A percentile compares a stretch with the other conserved stretches of the same genome.
These are phyloP conservation scores for Mormoops blainvillei DNA, from an alignment of 2,113 vertebrate genomes.

Conservation along the genomic window DNA sequence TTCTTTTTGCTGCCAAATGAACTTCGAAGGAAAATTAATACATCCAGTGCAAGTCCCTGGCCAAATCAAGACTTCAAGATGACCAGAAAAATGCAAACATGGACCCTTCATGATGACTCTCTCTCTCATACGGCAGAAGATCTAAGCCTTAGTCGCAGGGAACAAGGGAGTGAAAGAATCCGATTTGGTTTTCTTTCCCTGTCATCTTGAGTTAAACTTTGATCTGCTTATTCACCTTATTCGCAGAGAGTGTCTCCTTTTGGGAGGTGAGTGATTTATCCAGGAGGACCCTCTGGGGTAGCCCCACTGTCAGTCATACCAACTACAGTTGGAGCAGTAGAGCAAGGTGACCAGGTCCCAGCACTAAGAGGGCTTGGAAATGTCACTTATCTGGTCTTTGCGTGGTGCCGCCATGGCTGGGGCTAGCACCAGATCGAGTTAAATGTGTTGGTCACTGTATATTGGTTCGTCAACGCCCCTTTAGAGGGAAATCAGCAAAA, in stretches of 20 bases:
- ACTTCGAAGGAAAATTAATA: constrained; percentile 51
- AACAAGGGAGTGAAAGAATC: background rate
- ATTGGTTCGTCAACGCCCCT: background rate
- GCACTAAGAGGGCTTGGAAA: rapidly evolving
- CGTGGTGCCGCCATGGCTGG: background rate
- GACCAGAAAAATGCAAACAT: constrained; percentile 7
- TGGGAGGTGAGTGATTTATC: background rate
- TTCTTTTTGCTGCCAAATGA: constrained; percentile 45
- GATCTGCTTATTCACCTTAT: background rate
- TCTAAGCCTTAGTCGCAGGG: background rate
- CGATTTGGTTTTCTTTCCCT: background rate
- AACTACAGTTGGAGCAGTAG: background rate
- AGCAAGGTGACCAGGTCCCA: background rate
- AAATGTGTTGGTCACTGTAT: background rate
- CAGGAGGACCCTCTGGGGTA: background rate
- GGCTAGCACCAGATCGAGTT: too few species aligned
- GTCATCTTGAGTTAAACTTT: background rate
- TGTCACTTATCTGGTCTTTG: rapidly evolving
- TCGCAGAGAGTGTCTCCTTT: background rate
- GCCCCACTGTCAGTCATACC: rapidly evolving
- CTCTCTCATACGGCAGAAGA: background rate
- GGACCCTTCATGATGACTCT: background rate
- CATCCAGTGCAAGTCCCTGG: background rate
- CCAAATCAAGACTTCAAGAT: constrained; percentile 17
- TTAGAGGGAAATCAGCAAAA: background rate